Percentiles rank a stretch among this genome's conserved stretches.
Conservation (phyloP, 2,797 vertebrate species). For the Rhabdomys pumilio region DNA sequence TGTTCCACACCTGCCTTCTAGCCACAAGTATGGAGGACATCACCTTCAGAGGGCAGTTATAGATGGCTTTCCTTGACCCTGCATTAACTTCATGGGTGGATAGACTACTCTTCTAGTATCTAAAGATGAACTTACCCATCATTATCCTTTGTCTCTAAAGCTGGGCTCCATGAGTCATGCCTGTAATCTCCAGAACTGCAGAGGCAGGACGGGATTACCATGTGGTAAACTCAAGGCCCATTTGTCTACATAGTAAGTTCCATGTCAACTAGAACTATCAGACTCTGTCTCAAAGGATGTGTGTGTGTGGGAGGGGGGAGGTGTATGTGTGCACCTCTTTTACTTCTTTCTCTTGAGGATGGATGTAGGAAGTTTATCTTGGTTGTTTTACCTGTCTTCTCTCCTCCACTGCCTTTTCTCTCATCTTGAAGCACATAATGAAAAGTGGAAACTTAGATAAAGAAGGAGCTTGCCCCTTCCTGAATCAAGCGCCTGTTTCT, state of each 20-base stretch:
- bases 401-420: neutral
- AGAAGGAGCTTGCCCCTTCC: conserved; percentile 47
- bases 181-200: neutral
- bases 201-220: neutral
- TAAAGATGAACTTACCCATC: conserved; percentile 1
- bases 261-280: neutral
- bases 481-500: conserved; percentile 36
- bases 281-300: neutral
- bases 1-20: neutral
- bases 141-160: neutral
- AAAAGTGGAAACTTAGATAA: conserved; percentile 53
- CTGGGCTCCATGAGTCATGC: neutral
- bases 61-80: conserved; percentile 43
- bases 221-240: neutral
- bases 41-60: neutral
- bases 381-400: neutral
- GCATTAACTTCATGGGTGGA: neutral
- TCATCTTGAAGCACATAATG: conserved; percentile 16
- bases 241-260: neutral
- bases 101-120: neutral
- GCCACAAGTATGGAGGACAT: conserved; percentile 4
- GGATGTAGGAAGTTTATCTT: conserved; percentile 40
- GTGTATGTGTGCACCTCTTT: neutral
- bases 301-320: neutral
- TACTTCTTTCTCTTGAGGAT: conserved; percentile 6